Percentiles rank a stretch among this genome's conserved stretches.
Conservation (phyloP, 2,113 vertebrate species). For the Polyodon spathula region DNA sequence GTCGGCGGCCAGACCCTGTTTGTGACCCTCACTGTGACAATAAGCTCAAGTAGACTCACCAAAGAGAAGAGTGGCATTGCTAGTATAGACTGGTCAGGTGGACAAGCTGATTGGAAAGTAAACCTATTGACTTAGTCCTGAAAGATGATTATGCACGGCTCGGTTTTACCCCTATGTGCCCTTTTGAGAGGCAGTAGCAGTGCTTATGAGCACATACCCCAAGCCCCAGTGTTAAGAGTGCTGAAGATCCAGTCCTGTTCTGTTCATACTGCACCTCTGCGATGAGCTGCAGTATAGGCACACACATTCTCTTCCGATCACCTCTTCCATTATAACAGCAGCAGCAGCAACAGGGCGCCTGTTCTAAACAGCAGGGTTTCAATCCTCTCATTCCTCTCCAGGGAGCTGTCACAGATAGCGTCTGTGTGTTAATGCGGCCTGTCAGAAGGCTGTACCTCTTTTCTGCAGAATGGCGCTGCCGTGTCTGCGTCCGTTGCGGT, state of each 20-base stretch:
- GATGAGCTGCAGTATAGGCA: background rate
- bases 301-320: slow-evolving; percentile 7
- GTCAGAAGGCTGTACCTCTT: slow-evolving; percentile 55
- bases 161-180: no score
- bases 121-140: no score
- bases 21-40: no score
- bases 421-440: background rate
- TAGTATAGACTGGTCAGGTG: no score
- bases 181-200: no score
- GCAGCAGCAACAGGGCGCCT: background rate
- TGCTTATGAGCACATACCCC: no score
- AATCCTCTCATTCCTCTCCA: background rate
- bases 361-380: no score
- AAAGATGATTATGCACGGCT: no score
- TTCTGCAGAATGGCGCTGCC: slow-evolving; percentile 81
- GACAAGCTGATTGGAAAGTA: no score
- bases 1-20: no score
- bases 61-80: no score
- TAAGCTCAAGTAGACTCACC: no score
- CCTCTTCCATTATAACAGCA: slow-evolving; percentile 10
- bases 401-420: slow-evolving; percentile 2
- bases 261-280: background rate
- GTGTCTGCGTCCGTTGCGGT: slow-evolving; percentile 76
- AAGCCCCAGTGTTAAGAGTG: background rate
- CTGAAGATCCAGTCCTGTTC: background rate